Percentiles rank a stretch among this genome's conserved stretches.
phyloP scores from a whole-genome alignment of 2,797 vertebrate species.

The Dicrostonyx torquatus region DNA sequence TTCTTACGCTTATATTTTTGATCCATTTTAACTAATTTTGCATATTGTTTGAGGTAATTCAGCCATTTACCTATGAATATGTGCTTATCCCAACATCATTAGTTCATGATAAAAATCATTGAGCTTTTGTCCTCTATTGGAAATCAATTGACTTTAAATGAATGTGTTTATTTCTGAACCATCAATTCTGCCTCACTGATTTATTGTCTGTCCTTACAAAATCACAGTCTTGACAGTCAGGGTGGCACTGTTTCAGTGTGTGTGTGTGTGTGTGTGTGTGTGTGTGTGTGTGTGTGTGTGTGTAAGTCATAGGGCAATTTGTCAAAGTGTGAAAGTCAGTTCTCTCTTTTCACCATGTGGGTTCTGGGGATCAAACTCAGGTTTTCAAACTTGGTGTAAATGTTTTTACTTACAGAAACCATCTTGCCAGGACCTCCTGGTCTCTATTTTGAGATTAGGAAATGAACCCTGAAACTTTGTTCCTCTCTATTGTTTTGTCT shows the following conservation, averaged over 20 bases:
- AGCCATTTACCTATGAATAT: background rate
- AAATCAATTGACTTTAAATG: background rate
- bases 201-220: background rate
- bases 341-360: background rate
- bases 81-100: background rate
- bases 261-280: background rate
- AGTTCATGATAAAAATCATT: background rate
- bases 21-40: background rate
- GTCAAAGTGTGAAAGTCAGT: background rate
- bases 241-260: background rate
- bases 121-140: background rate
- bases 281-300: background rate
- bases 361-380: background rate
- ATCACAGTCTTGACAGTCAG: background rate
- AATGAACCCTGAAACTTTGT: background rate
- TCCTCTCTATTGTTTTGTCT: background rate
- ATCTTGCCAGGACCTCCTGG: background rate
- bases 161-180: conserved; percentile 17
- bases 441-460: background rate
- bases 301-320: background rate
- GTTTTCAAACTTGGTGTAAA: too few relatives aligned
- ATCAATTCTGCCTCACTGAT: background rate
- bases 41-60: background rate
- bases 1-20: conserved; percentile 24
- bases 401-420: background rate